Evolutionary conservation across 2,113 vertebrate genomes (phyloP).

Genomic region (Bos indicus): DNA sequence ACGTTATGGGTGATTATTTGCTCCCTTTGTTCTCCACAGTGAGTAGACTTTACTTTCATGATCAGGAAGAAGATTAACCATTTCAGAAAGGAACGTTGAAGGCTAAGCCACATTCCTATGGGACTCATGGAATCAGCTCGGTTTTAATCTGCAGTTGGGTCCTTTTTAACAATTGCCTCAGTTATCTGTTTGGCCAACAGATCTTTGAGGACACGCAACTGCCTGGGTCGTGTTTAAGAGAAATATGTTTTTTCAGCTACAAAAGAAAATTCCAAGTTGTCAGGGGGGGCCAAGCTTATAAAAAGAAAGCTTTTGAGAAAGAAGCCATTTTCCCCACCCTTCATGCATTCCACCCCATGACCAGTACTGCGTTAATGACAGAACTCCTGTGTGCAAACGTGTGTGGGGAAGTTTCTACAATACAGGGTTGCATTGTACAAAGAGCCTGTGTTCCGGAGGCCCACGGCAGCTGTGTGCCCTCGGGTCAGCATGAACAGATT

Average conservation of each 20-base stretch:
- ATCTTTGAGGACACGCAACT: neutral
- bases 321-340: neutral
- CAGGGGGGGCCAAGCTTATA: neutral
- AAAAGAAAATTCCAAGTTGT: conserved; percentile 46
- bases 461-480: conserved; percentile 49
- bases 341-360: neutral
- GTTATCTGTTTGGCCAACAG: neutral
- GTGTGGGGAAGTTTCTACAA: neutral
- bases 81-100: neutral
- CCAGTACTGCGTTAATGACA: neutral
- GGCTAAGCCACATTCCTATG: neutral
- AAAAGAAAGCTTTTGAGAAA: conserved; percentile 42
- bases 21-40: neutral
- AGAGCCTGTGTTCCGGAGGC: neutral
- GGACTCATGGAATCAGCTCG: neutral
- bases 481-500: conserved; percentile 32
- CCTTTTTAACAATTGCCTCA: neutral
- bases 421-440: conserved; percentile 40
- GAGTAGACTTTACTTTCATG: neutral
- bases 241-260: conserved; percentile 16
- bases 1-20: neutral
- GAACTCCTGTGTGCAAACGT: neutral
- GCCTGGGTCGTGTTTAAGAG: neutral
- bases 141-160: neutral
- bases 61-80: neutral